Percentiles rank a stretch among this genome's conserved stretches.
These are phyloP conservation scores for Actinopyga echinites DNA, from an alignment of 53 echinoderm and acorn worm species.

Conservation along the genomic window DNA sequence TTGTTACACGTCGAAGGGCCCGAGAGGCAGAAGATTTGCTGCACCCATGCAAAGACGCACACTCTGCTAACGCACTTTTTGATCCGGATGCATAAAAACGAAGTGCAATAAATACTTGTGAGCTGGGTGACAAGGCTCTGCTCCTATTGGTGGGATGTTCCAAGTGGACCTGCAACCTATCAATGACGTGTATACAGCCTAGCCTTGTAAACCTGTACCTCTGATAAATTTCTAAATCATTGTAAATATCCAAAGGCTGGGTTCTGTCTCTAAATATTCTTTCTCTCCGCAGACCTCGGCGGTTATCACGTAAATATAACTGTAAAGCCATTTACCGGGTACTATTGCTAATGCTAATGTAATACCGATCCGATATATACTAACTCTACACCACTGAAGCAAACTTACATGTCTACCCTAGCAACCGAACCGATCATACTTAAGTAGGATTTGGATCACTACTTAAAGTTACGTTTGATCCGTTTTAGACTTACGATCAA, in stretches of 20 bases:
- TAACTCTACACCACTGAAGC: too few species aligned
- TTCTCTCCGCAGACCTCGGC: neutral
- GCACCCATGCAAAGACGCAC: slow-evolving; percentile 13
- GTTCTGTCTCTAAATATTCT: slow-evolving; percentile 8
- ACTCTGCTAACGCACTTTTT: slow-evolving; percentile 6
- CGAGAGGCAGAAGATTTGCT: slow-evolving; percentile 11
- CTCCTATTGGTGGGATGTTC: neutral
- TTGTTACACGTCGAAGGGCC: too few species aligned
- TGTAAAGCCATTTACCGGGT: too few species aligned
- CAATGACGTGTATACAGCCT: slow-evolving; percentile 12
- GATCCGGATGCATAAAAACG: slow-evolving; percentile 13
- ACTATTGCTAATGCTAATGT: too few species aligned
- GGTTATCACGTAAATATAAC: too few species aligned
- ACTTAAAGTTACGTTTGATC: too few species aligned
- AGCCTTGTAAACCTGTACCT: slow-evolving; percentile 9
- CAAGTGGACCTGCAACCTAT: neutral
- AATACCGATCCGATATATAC: too few species aligned
- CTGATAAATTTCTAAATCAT: neutral
- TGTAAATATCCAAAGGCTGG: neutral
- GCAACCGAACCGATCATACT: too few species aligned
- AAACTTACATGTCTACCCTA: too few species aligned
- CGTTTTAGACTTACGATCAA: too few species aligned
- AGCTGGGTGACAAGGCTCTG: neutral
- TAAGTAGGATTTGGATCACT: too few species aligned
- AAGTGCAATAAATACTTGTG: slow-evolving; percentile 25